phyloP scores from a whole-genome alignment of 2,888 invertebrate genomes.

The Dynastes hyllus region DNA sequence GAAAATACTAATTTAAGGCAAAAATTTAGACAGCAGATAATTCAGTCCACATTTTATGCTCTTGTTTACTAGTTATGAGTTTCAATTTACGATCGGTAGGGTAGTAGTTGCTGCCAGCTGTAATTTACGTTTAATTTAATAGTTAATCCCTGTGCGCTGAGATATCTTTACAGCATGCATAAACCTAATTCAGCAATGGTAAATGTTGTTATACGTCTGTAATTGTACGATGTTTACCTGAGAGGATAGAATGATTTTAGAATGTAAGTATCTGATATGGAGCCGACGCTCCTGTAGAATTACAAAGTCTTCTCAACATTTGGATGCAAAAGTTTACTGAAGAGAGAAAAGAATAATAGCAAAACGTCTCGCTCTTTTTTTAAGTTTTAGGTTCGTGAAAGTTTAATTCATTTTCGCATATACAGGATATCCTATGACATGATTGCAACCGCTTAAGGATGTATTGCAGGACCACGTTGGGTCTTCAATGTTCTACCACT shows the following conservation, averaged over 20 bases:
- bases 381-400: too few relatives aligned
- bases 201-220: background rate
- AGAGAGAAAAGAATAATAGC: too few relatives aligned
- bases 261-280: background rate
- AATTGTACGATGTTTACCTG: background rate
- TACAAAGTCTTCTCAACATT: background rate
- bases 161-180: slow-evolving; percentile 12
- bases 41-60: slow-evolving; percentile 16
- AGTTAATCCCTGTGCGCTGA: background rate
- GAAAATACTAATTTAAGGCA: background rate
- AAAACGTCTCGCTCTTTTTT: too few relatives aligned
- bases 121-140: slow-evolving; percentile 38
- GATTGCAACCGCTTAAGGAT: too few relatives aligned
- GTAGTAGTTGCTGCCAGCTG: slow-evolving; percentile 3
- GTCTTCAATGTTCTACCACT: too few relatives aligned
- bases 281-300: background rate
- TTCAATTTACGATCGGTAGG: slow-evolving; percentile 25
- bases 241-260: background rate
- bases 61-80: slow-evolving; percentile 30
- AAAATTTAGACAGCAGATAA: slow-evolving; percentile 16
- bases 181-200: slow-evolving; percentile 3
- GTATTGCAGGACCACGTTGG: too few relatives aligned
- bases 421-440: too few relatives aligned
- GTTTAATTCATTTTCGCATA: too few relatives aligned
- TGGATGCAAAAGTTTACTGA: too few relatives aligned